Conservation (phyloP, 2,888 invertebrate genomes). For the Troides helena region DNA sequence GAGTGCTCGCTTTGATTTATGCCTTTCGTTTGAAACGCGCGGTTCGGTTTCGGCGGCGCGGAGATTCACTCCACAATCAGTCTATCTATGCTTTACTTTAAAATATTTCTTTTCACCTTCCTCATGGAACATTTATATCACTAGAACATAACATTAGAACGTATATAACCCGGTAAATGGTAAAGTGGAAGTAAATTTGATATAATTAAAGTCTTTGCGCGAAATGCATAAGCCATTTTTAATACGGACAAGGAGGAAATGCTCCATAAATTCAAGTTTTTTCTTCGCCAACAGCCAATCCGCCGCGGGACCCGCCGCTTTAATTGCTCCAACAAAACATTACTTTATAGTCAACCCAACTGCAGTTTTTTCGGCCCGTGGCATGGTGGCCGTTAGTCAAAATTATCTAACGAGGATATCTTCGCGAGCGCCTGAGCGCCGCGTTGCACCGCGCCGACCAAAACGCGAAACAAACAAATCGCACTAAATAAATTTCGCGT, state of each 20-base stretch:
- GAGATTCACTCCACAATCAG: no score
- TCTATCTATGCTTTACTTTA: no score
- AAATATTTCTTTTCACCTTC: no score
- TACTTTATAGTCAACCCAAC: constrained; percentile 66
- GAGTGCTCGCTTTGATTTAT: constrained; percentile 14
- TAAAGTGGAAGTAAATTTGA: background rate
- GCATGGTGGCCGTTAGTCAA: constrained; percentile 68
- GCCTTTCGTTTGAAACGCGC: constrained; percentile 1
- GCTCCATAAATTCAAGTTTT: constrained; percentile 31
- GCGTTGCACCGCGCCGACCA: constrained; percentile 64
- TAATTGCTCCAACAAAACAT: constrained; percentile 72
- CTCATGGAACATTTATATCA: no score
- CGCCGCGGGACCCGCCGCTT: constrained; percentile 47
- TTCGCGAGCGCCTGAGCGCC: constrained; percentile 47
- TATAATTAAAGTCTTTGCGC: constrained; percentile 5
- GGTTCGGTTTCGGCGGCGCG: background rate
- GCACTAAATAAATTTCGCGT: constrained; percentile 1
- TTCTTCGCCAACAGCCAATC: constrained; percentile 32
- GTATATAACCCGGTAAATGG: no score
- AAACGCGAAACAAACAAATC: constrained; percentile 52
- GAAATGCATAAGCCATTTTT: constrained; percentile 21
- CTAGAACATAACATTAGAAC: no score
- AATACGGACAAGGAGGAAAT: constrained; percentile 25
- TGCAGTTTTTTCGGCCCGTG: constrained; percentile 61
- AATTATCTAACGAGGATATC: constrained; percentile 76